Base-by-base conservation (phyloP, 2,888 invertebrate genomes). In the Acleris literana region DNA sequence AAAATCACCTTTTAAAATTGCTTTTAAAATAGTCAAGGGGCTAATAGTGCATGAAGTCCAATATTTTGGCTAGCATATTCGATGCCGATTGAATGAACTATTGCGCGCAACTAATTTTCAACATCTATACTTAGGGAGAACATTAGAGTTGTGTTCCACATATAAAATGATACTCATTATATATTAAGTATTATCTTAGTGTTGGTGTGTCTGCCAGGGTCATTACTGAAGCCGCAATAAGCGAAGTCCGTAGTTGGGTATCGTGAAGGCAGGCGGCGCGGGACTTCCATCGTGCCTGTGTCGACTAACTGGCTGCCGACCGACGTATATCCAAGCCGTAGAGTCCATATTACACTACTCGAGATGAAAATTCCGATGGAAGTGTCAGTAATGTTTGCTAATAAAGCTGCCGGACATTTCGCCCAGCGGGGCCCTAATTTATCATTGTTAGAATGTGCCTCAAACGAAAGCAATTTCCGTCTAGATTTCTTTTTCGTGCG, bases 381-480 rank as follows among this genome's bases (percentile, higher is more conserved):
- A 82, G 79, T 82, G 76, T 82, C 79, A 78, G 81, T 85, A 82
- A 71, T 85, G 84, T 84, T 86, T 83, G 81, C 81, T 86, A 86
- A 88, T 88, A 89, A 87, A 87, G 82, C 79, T 76, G 74, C 75
- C 79, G 85, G 85, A 85, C 85, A 81, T 84, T 84, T 76, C 76
- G 75, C 81, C 82, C 84, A 82, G 81, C 75, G 80, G 80, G 78
- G 72, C 78, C 81, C 87, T 87, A 88, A 89, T 90, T 92, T 90
- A 87, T 89, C 88, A 88, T 86, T 88, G 86, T 86, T 86, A 85
- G 79, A 82, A 78, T 76, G 79, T 76, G 82, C 81, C 81, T 85
- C 82, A 84, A 87, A 85, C 81, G 84, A 85, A 86, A 86, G 88
- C 85, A 86, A 89, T 90, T 87, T 86, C 80, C 83, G 77, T 79